Base-by-base conservation (phyloP, 2,888 invertebrate species). In the Teleiodes luculella region DNA sequence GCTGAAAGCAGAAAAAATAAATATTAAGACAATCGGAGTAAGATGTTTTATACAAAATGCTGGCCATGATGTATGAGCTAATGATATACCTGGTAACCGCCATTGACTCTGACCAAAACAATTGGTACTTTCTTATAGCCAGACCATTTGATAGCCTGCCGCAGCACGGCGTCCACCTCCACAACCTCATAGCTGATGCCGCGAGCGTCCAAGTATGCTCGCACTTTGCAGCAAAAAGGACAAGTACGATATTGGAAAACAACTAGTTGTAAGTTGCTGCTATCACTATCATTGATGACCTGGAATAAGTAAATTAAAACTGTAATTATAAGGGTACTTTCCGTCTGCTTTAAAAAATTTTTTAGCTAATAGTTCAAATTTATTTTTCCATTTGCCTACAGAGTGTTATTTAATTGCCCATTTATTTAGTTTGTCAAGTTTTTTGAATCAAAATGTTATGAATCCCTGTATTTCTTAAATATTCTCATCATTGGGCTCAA, bases 201-300 rank as follows among this genome's bases (percentile, higher is more conserved):
- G 78, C 95, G 93, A 67, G 95, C 97, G 81, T 99, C 98, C 10
- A 99, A 89, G 78, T 95, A 96, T 0, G 97, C 95, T 56, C 98
- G 91, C 14, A 95, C 95, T 91, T 98, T 99, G 76, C 98, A 98
- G 83, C 98, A 98, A 81, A 98, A 99, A 0, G 99, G 99, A 74
- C 99, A 99, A 0, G 98, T 98, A 70, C 98, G 96, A 77, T 98
- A 99, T 89, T 99, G 99, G 76, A 96, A 99, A 14, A 99, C 88
- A 0, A 96, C 94, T 45, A 99, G 83, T 65, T 97, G 94, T 55
- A 97, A 83, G 24, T 94, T 93, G 51, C 82, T 86, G 3, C 73
- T 83, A 72, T 96, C 95, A 3, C 90, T 83, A 0, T 93, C 91
- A 72, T 92, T 93, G 10, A 91, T 65, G 52, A 95, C 86, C 93